These are phyloP conservation scores for Pristionchus entomophagus DNA, from an alignment of 2,888 invertebrate species.

Conservation along the genomic window DNA sequence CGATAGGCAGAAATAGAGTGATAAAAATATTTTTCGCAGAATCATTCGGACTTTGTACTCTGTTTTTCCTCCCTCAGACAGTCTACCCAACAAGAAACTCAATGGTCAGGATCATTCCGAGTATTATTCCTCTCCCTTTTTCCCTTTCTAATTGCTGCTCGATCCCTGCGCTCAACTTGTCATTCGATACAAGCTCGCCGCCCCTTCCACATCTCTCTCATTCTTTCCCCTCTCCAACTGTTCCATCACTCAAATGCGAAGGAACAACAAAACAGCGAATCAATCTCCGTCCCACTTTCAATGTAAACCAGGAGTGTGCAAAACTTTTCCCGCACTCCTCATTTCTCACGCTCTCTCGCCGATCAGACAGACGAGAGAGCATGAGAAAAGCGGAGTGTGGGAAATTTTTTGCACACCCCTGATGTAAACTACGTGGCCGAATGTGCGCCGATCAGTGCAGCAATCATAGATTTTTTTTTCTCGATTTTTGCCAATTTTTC, in stretches of 20 bases:
- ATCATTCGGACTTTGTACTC: too few species aligned
- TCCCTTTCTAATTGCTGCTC: neutral
- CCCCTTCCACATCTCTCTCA: neutral
- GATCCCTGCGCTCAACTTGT: neutral
- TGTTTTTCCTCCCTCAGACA: too few species aligned
- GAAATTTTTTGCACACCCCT: too few species aligned
- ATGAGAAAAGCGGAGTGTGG: too few species aligned
- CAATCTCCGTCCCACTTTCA: neutral
- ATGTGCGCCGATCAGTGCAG: too few species aligned
- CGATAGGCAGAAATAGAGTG: neutral
- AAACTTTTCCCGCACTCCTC: neutral
- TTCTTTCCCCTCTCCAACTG: neutral
- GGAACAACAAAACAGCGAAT: slow-evolving; percentile 19
- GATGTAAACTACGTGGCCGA: too few species aligned
- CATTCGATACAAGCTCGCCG: slow-evolving; percentile 21
- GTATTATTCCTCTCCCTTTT: neutral
- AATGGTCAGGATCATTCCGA: neutral
- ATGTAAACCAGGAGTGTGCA: neutral
- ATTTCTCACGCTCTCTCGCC: neutral
- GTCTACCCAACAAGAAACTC: neutral
- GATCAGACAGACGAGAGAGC: too few species aligned
- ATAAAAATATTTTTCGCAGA: too few species aligned
- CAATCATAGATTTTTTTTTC: too few species aligned
- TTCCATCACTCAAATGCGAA: slow-evolving; percentile 33
- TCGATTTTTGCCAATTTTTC: too few species aligned